Evolutionary conservation across 1,140 invertebrate genomes (phyloP).

Genomic region (Megathymus violae): DNA sequence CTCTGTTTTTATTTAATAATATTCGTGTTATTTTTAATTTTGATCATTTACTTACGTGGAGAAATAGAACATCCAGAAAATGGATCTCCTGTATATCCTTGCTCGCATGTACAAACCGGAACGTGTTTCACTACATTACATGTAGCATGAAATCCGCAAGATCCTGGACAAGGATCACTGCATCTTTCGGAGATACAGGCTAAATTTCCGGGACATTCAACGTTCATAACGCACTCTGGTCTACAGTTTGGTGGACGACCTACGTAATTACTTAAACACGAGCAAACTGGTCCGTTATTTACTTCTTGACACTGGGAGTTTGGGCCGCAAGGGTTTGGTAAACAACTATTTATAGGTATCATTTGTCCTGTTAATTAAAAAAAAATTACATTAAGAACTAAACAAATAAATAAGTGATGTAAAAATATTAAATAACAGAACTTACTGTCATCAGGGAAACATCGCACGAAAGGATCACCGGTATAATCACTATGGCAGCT

Average conservation of each 20-base stretch:
- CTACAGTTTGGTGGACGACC: conserved; percentile 91
- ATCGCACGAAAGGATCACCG: conserved; percentile 87
- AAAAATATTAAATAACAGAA: too few species aligned
- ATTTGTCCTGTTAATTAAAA: conserved; percentile 61
- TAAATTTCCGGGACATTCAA: conserved; percentile 90
- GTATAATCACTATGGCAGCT: conserved; percentile 88
- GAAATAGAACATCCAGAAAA: conserved; percentile 87
- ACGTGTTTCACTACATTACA: conserved; percentile 93
- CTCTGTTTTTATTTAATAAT: too few species aligned
- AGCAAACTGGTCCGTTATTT: conserved; percentile 86
- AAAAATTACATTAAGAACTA: conserved; percentile 25
- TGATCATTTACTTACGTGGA: conserved; percentile 82
- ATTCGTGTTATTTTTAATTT: too few species aligned
- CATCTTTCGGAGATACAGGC: conserved; percentile 92
- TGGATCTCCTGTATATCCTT: conserved; percentile 91
- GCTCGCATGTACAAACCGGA: conserved; percentile 91
- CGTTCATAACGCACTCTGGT: conserved; percentile 91
- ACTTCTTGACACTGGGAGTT: conserved; percentile 86
- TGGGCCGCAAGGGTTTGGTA: conserved; percentile 87
- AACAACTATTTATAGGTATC: conserved; percentile 75
- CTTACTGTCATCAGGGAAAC: conserved; percentile 92
- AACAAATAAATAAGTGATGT: too few species aligned
- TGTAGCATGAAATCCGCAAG: conserved; percentile 89
- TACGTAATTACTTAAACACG: conserved; percentile 87
- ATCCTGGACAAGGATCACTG: conserved; percentile 90